These are phyloP conservation scores for Miniopterus natalensis DNA, from an alignment of 2,113 vertebrate genomes.

Conservation along the genomic window DNA sequence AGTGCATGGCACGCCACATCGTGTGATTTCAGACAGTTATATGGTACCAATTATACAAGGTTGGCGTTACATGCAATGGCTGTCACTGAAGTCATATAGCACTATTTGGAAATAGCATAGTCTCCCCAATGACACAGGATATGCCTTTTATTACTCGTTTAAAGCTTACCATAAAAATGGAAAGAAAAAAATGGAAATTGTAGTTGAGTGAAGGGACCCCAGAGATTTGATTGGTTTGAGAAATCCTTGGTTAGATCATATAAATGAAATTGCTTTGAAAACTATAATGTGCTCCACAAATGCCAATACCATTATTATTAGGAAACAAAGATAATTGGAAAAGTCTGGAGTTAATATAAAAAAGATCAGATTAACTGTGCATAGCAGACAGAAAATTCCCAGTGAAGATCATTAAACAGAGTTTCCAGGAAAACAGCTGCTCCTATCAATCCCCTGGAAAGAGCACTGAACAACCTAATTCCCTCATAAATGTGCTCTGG, in stretches of 20 bases:
- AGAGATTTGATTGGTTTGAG: constrained; percentile 32
- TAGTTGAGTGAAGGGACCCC: not conserved
- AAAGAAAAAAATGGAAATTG: constrained; percentile 5
- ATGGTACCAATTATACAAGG: not conserved
- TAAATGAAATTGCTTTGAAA: constrained; percentile 60
- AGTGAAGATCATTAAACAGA: constrained; percentile 31
- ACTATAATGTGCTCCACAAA: not conserved
- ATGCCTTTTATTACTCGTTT: constrained; percentile 19
- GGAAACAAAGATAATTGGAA: constrained; percentile 47
- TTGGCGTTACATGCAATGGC: not conserved
- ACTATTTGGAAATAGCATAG: not conserved
- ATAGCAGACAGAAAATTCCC: constrained; percentile 38
- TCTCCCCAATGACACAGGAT: not conserved
- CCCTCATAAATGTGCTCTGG: not conserved
- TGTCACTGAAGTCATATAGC: not conserved
- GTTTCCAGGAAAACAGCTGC: constrained; percentile 44
- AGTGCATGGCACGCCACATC: not conserved
- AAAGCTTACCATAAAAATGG: constrained; percentile 42
- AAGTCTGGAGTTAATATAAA: constrained; percentile 42
- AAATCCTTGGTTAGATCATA: constrained; percentile 15
- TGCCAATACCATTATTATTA: constrained; percentile 35
- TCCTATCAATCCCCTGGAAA: not conserved
- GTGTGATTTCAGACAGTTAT: not conserved
- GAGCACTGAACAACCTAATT: constrained; percentile 15
- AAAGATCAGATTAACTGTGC: constrained; percentile 23